Conservation (phyloP, 2,888 invertebrate species). For the Drosophila anceps region DNA sequence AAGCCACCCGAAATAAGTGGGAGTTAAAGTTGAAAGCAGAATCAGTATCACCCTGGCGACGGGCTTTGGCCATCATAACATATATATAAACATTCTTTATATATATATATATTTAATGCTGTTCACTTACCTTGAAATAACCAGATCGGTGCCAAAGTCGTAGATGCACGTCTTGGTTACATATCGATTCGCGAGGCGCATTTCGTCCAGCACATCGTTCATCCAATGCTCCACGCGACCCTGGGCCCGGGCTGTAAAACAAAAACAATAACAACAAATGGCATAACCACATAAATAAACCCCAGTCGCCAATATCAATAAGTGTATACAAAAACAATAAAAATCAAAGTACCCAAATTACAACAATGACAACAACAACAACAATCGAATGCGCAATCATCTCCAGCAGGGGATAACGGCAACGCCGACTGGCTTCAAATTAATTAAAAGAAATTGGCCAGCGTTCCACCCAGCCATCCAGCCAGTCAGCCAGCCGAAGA, state of each 20-base stretch:
- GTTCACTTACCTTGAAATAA: slow-evolving; percentile 87
- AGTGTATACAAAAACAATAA: slow-evolving; percentile 78
- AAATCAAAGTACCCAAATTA: slow-evolving; percentile 64
- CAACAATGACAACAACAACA: slow-evolving; percentile 52
- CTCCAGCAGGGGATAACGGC: slow-evolving; percentile 64
- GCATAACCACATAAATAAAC: slow-evolving; percentile 79
- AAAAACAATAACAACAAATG: slow-evolving; percentile 42
- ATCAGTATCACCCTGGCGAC: slow-evolving; percentile 13
- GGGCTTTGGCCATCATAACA: slow-evolving; percentile 25
- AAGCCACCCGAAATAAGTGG: slow-evolving; percentile 37
- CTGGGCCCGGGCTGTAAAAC: slow-evolving; percentile 88
- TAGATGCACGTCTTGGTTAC: slow-evolving; percentile 95
- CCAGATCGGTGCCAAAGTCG: slow-evolving; percentile 92
- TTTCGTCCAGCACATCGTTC: slow-evolving; percentile 93
- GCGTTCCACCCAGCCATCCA: slow-evolving; percentile 30
- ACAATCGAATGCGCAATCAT: slow-evolving; percentile 68
- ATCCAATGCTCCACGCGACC: slow-evolving; percentile 97
- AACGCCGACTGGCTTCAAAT: slow-evolving; percentile 72
- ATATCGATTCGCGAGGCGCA: slow-evolving; percentile 93
- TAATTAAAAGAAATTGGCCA: slow-evolving; percentile 79
- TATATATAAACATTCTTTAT: slow-evolving; percentile 13
- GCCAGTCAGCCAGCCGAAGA: slow-evolving; percentile 36
- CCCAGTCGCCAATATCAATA: slow-evolving; percentile 78
- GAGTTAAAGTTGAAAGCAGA: slow-evolving; percentile 22
- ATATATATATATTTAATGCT: slow-evolving; percentile 63